Base-by-base conservation (phyloP, 2,113 vertebrate genomes). In the Engystomops pustulosus region DNA sequence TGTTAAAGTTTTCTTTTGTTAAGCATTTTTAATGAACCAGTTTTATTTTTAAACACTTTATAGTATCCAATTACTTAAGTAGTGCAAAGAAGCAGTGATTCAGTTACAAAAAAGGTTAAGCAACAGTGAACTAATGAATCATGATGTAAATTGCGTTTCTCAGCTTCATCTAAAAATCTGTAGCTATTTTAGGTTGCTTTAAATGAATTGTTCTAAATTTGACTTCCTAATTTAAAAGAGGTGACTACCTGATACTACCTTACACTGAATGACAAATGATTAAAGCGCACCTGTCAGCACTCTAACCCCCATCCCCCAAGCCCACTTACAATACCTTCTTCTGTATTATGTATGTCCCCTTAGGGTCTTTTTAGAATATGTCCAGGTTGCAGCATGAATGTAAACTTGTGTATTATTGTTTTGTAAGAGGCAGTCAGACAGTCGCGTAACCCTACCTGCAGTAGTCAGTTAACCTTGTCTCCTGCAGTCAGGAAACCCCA, bases 31-130 rank as follows among this genome's bases (percentile, higher is more conserved):
- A 76, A 55, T 76, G 30, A 53, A 51, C 0, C 49, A 55, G 32
- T 20, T 36, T 76, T 76, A 76, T 76, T 76, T 75, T 76, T 76
- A 76, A 55, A 76, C 49, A 36, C 47, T 49, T 72, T 45, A 34
- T 76, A 53, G 74, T 55, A 36, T 55, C 45, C 49, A 76, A 76
- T 76, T 74, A 74, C 41, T 49, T 76, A 36, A 76, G 49, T 55
- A 74, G 70, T 45, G 47, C 30, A 53, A 53, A 75, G 49, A 75
- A 76, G 74, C 47, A 53, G 74, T 76, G 49, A 76, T 14, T 76
- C 74, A 76, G 74, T 3, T 23, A n/a, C 10, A 76, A 76, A 72
- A 55, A 76, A 55, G 47, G 74, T 49, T 55, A 17, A 76, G 41
- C 12, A 72, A 45, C 8, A 36, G 30, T 55, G 74, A 76, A 36